phyloP scores from a whole-genome alignment of 2,888 invertebrate genomes.

The Aphelenchoides bicaudatus region DNA sequence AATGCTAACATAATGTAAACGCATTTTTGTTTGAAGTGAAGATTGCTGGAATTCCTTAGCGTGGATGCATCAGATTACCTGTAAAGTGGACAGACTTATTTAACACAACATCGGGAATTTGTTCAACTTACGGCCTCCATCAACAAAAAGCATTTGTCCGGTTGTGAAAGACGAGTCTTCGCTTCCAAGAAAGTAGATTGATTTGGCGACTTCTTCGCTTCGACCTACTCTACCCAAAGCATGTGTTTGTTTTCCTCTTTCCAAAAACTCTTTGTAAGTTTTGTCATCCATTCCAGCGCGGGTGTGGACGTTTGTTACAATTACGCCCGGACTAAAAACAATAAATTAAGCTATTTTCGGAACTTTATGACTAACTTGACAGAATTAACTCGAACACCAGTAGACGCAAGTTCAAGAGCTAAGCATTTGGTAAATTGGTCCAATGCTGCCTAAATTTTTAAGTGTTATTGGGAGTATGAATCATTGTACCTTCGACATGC shows the following conservation, averaged over 20 bases:
- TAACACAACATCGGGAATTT: too few relatives aligned
- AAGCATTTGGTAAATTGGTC: slow-evolving; percentile 90
- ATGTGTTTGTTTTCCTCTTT: slow-evolving; percentile 80
- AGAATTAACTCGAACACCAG: slow-evolving; percentile 77
- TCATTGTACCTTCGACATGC: too few relatives aligned
- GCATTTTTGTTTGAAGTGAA: too few relatives aligned
- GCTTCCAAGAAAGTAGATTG: slow-evolving; percentile 87
- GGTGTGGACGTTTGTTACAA: slow-evolving; percentile 80
- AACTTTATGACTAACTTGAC: slow-evolving; percentile 68
- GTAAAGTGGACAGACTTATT: too few relatives aligned
- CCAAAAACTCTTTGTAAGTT: slow-evolving; percentile 78
- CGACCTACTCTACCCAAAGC: slow-evolving; percentile 67
- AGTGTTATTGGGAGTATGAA: too few relatives aligned
- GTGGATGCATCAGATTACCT: slow-evolving; percentile 55
- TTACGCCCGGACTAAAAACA: slow-evolving; percentile 75
- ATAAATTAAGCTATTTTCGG: background rate
- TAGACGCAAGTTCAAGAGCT: slow-evolving; percentile 71
- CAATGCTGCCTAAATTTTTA: slow-evolving; percentile 86
- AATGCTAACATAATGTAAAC: too few relatives aligned
- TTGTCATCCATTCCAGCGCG: slow-evolving; percentile 79
- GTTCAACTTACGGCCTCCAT: slow-evolving; percentile 85
- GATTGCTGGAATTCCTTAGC: slow-evolving; percentile 30
- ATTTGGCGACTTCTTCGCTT: slow-evolving; percentile 68
- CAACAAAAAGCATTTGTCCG: slow-evolving; percentile 81
- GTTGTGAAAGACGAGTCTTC: slow-evolving; percentile 81